These are phyloP conservation scores for Himalopsyche tibetana DNA, from an alignment of 2,888 invertebrate species.

Conservation along the genomic window DNA sequence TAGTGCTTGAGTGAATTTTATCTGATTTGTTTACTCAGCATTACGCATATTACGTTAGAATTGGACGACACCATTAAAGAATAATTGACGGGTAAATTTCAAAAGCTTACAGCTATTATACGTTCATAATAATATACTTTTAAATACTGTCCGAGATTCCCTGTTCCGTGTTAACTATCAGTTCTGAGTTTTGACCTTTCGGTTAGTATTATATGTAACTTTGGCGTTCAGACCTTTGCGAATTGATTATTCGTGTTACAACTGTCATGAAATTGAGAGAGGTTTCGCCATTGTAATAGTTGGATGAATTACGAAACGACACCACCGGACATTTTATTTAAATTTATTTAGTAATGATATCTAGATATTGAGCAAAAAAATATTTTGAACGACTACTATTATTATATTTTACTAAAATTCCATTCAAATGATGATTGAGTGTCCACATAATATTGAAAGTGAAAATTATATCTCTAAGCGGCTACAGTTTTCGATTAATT, in stretches of 20 bases:
- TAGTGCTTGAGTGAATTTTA: no score
- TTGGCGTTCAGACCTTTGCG: conserved; percentile 17
- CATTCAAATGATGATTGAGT: no score
- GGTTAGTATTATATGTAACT: not conserved
- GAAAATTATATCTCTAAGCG: no score
- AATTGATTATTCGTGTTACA: conserved; percentile 25
- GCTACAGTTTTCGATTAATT: no score
- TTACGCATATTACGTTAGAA: not conserved
- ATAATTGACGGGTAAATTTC: conserved; percentile 2
- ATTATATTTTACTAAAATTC: no score
- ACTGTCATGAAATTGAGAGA: not conserved
- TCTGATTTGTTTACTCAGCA: no score
- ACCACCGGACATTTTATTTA: not conserved
- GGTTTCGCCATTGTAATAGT: conserved; percentile 2
- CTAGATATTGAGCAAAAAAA: no score
- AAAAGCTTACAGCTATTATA: conserved; percentile 32
- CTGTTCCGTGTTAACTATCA: not conserved
- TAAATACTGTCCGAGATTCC: conserved; percentile 27
- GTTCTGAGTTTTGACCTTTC: conserved; percentile 16
- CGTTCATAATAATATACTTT: conserved; percentile 13
- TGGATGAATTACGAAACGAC: not conserved
- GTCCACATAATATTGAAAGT: no score
- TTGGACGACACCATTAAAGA: not conserved
- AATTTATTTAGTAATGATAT: no score
- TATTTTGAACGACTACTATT: no score